phyloP scores from a whole-genome alignment of 1,140 invertebrate species.

The Drosophila mayri region DNA sequence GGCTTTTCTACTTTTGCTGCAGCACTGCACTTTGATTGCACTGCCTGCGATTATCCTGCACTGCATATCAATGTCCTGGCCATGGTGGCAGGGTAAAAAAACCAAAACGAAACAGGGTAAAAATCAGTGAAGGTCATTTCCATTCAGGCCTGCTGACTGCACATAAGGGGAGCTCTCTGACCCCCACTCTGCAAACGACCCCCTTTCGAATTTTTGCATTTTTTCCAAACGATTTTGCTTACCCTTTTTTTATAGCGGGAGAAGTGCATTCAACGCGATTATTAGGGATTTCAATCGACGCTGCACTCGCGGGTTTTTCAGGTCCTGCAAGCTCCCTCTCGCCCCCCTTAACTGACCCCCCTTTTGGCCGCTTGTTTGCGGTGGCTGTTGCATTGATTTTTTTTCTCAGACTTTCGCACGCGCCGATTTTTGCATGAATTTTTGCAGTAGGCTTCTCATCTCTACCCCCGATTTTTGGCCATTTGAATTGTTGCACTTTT shows the following conservation, averaged over 20 bases:
- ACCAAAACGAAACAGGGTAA: constrained; percentile 17
- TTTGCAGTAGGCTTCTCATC: constrained; percentile 65
- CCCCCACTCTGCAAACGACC: not conserved
- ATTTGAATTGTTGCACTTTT: constrained; percentile 83
- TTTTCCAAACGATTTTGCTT: constrained; percentile 49
- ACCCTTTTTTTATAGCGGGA: constrained; percentile 6
- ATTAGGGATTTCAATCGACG: constrained; percentile 81
- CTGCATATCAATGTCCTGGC: constrained; percentile 78
- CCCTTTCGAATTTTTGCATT: constrained; percentile 69
- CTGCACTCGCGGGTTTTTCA: constrained; percentile 57
- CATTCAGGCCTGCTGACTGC: constrained; percentile 41
- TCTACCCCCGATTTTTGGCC: constrained; percentile 41
- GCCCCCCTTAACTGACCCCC: not conserved
- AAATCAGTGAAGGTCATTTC: constrained; percentile 78
- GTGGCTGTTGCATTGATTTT: constrained; percentile 68
- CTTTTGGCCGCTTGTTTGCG: constrained; percentile 68
- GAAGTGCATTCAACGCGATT: constrained; percentile 79
- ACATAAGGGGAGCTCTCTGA: not conserved
- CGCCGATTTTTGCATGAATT: constrained; percentile 76
- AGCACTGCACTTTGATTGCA: constrained; percentile 79
- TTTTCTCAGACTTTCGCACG: constrained; percentile 45
- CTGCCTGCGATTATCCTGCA: constrained; percentile 75
- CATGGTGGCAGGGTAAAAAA: not conserved
- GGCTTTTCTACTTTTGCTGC: constrained; percentile 10
- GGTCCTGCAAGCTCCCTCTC: not conserved